A percentile compares a stretch with the other conserved stretches of the same genome.
phyloP scores from a whole-genome alignment of 2,797 vertebrate species.

The Smutsia temminckii region DNA sequence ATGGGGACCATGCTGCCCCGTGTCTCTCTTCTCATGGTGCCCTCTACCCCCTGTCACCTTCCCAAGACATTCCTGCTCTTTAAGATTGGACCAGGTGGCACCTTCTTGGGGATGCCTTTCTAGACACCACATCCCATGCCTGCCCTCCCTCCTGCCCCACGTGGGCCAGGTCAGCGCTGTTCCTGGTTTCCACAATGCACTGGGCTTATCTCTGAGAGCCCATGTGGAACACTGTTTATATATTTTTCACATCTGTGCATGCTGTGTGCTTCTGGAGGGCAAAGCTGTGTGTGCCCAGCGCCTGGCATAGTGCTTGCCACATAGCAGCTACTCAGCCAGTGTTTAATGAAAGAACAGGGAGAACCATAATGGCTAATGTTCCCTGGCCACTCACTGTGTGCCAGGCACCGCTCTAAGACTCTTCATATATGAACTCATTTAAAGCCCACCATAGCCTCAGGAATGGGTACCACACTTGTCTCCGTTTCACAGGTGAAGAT shows the following conservation, averaged over 20 bases:
- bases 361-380: not conserved
- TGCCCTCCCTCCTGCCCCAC: not conserved
- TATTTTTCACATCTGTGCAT: not conserved
- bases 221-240: not conserved
- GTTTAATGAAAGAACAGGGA: not conserved
- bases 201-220: not conserved
- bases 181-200: not conserved
- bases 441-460: not conserved
- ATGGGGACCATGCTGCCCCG: too few species aligned
- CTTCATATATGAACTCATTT: not conserved
- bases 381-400: not conserved
- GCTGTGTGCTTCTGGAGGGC: not conserved
- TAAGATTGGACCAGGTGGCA: not conserved
- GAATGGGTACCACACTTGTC: not conserved
- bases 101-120: not conserved
- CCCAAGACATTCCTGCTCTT: not conserved
- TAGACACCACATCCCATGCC: not conserved
- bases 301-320: too few species aligned
- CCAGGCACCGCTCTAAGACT: not conserved
- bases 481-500: not conserved
- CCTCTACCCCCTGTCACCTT: accelerated
- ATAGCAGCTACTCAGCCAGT: not conserved
- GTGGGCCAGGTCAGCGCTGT: not conserved
- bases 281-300: not conserved
- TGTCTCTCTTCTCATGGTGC: not conserved